Base-by-base conservation (phyloP, 2,888 invertebrate genomes). In the Eupithecia inturbata region DNA sequence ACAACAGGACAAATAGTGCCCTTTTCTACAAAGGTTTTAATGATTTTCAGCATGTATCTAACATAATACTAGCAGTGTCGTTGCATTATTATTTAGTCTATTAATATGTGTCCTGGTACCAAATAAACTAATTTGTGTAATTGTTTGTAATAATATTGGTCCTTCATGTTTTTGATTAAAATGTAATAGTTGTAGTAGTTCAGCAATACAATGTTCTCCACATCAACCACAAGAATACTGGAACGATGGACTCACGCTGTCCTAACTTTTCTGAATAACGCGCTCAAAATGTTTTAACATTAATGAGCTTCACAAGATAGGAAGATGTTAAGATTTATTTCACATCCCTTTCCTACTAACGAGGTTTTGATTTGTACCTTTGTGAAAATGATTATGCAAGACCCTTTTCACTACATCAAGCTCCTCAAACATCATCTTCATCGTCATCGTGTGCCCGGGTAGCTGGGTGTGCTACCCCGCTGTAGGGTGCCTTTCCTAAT, bases 401-500 rank as follows among this genome's bases (percentile, higher is more conserved):
- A 22, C 26, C 57, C 5, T 53, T 57, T 57, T 5, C 14, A 12
- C 12, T 26, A 19, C 16, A 60, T n/a, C 19, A 19, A 28, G 14
- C 60, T 0, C 19, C 2, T 31, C 19, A 16, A 60, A 16, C 28
- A 28, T 39, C 64, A 36, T 31, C 22, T 14, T n/a, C n/a, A n/a
- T n/a, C n/a, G 49, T 28, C n/a, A 60, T 63, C 62, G 62, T 33
- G n/a, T 22, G 19, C 57, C 14, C n/a, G 26, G 63, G 67, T 31
- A 68, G 49, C 66, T 69, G 68, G 69, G 72, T 72, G 57, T 7
- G 71, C 79, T 77, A 63, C 57, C 64, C 79, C 70, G 74, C 78
- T 76, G 10, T 73, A 63, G 78, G 76, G 76, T 80, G 22, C 78
- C 79, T 68, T 75, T 69, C 22, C 12, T 33, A 41, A 26, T 66